Conservation (phyloP, 2,888 invertebrate species). For the Limenitis arthemis region DNA sequence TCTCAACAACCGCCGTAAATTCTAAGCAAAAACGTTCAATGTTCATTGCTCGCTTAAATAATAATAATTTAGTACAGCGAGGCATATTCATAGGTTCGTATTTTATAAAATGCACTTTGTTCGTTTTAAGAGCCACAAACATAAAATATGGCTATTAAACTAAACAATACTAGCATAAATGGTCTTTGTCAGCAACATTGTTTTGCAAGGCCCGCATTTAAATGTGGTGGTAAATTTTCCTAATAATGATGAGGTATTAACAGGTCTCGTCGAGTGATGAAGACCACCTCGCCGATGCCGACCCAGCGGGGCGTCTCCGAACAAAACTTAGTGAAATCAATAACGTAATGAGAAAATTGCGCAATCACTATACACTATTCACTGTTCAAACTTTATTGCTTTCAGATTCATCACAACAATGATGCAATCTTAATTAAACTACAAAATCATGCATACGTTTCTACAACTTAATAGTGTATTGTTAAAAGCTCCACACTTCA, state of each 20-base stretch:
- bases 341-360: slow-evolving; percentile 66
- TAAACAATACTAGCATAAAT: slow-evolving; percentile 34
- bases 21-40: slow-evolving; percentile 20
- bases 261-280: slow-evolving; percentile 28
- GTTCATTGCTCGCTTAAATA: slow-evolving; percentile 23
- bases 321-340: slow-evolving; percentile 62
- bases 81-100: slow-evolving; percentile 15
- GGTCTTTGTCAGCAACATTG: slow-evolving; percentile 33
- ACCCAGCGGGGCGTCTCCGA: slow-evolving; percentile 52
- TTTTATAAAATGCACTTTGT: slow-evolving; percentile 27
- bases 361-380: slow-evolving; percentile 46
- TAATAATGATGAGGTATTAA: slow-evolving; percentile 29
- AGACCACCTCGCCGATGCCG: slow-evolving; percentile 34
- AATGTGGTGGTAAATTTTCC: slow-evolving; percentile 27
- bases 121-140: slow-evolving; percentile 30
- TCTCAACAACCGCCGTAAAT: slow-evolving; percentile 16
- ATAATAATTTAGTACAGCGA: slow-evolving; percentile 24
- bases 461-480: neutral
- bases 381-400: slow-evolving; percentile 34
- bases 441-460: slow-evolving; percentile 2
- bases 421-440: slow-evolving; percentile 23
- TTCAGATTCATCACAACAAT: slow-evolving; percentile 34
- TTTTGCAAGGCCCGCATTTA: slow-evolving; percentile 22
- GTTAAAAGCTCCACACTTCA: too few relatives aligned
- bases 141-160: slow-evolving; percentile 33